Base-by-base conservation (phyloP, 2,113 vertebrate genomes). In the Perognathus longimembris region DNA sequence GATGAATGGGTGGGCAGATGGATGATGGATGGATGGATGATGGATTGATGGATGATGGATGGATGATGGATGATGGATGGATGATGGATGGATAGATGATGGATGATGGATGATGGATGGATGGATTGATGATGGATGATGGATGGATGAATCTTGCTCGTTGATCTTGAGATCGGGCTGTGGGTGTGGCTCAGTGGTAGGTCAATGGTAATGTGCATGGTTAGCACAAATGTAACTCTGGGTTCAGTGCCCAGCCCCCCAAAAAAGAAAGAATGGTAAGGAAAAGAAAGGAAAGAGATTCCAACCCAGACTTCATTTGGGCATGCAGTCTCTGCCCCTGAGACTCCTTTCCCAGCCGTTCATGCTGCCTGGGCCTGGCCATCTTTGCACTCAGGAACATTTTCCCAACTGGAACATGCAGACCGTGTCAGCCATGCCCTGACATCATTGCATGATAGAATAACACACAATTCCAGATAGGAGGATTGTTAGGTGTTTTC, bases 331-430 rank as follows among this genome's bases (percentile, higher is more conserved):
- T 74, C 24, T 88, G 30, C 54, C 32, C 18, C 7, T 30, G 45
- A 6, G 24, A 30, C 6, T 18, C 30, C 32, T 85, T 28, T 61
- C 34, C 20, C 30, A 28, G 50, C 50, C 57, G 42, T n/a, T 20
- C 30, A 3, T 1, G 3, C 12, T 6, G 0, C 17, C 36, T 10
- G 50, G 50, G 50, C 28, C 42, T 64, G 4, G 0, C 50, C 12
- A 18, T 4, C 26, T 54, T 50, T 71, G 34, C 17, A 30, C 12
- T 77, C 18, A 28, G 57, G 34, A 42, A 45, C 10, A 0, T 45
- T 73, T 83, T 15, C 22, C 8, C 45, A 4, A 40, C 40, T 89
- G 64, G 64, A 81, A 81, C 70, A 59, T n/a, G 32, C 17, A 78
- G 70, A 30, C 14, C 24, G 54, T 2, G 4, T 42, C 34, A 89